Base-by-base conservation (phyloP, 2,113 vertebrate genomes). In the Ascaphus truei region DNA sequence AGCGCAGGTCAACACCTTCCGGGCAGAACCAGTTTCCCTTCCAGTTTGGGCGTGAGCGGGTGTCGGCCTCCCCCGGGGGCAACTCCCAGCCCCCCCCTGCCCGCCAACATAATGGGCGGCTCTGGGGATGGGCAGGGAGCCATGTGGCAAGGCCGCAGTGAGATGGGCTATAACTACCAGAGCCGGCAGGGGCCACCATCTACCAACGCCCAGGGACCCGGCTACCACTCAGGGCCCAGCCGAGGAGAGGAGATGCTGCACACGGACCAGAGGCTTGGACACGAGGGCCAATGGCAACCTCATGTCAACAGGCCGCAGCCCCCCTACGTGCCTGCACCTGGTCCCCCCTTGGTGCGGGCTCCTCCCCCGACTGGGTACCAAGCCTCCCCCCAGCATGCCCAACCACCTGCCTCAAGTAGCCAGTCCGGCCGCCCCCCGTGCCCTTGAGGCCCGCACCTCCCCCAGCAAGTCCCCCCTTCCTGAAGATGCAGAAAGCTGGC, bases 381-480 rank as follows among this genome's bases (percentile, higher is more conserved):
- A 84, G 80, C 93, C 69, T 86, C 93, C 15, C 93, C 96, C 77
- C 96, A 90, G 93, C 84, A 95, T 98, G 90, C 96, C 97, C 89
- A 99, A 98, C 89, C 97, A 99, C 94, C 95, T 98, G 96, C 95
- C 96, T 93, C 96, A 97, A 90, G 97, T 96, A 86, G 94, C 95
- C 83, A 98, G 93, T 82, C 93, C 95, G 27, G 93, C 95, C 59
- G 90, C 96, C 86, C 90, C 94, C 73, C 93, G 95, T 78, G 90
- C 93, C 68, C 87, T 98, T 90, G 97, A 99, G 84, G 97, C 93
- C 81, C 89, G 95, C 77, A 98, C 95, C 74, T 99, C 96, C 56
- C 97, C 96, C 3, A 98, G 92, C 75, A 98, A 98, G 86, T 93
- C 96, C 76, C 90, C 15, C 95, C 6, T 98, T 95, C 84, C 89